Conservation (phyloP, 2,797 vertebrate species). For the Sparidentex hasta region DNA sequence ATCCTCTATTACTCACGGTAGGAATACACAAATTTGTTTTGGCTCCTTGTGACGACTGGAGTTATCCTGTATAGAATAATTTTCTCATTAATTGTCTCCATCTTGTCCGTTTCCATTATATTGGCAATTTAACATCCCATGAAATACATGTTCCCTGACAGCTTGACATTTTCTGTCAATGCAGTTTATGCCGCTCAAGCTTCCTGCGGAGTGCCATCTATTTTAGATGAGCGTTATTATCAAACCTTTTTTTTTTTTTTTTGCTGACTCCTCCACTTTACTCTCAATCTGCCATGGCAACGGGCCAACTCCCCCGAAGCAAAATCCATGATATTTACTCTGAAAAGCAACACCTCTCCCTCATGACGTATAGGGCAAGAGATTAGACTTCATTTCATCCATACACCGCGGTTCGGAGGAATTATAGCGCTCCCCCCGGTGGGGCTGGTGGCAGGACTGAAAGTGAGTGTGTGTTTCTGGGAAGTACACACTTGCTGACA, state of each 20-base stretch:
- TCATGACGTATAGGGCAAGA: constrained; percentile 55
- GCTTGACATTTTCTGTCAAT: constrained; percentile 64
- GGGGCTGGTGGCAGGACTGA: neutral
- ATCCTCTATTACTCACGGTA: constrained; percentile 35
- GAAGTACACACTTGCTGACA: constrained; percentile 69
- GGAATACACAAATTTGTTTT: constrained; percentile 48
- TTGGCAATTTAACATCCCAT: constrained; percentile 57
- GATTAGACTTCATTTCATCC: constrained; percentile 65
- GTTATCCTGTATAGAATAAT: constrained; percentile 44
- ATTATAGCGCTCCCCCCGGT: constrained; percentile 47
- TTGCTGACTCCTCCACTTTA: constrained; percentile 67
- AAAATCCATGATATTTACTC: constrained; percentile 62
- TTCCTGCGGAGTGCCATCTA: constrained; percentile 53
- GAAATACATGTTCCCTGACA: constrained; percentile 62
- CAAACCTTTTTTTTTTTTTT: constrained; percentile 64
- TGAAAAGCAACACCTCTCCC: constrained; percentile 44
- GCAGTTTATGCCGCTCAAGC: constrained; percentile 48
- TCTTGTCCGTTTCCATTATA: constrained; percentile 60
- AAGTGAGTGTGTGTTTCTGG: constrained; percentile 7
- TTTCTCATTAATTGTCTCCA: constrained; percentile 64
- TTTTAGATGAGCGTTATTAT: constrained; percentile 70
- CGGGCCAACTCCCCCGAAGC: constrained; percentile 31
- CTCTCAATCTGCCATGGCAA: constrained; percentile 47
- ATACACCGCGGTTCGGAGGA: constrained; percentile 27
- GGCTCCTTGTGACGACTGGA: constrained; percentile 34